Evolutionary conservation across 2,797 vertebrate species (phyloP).

Genomic region (Buceros bicornis): DNA sequence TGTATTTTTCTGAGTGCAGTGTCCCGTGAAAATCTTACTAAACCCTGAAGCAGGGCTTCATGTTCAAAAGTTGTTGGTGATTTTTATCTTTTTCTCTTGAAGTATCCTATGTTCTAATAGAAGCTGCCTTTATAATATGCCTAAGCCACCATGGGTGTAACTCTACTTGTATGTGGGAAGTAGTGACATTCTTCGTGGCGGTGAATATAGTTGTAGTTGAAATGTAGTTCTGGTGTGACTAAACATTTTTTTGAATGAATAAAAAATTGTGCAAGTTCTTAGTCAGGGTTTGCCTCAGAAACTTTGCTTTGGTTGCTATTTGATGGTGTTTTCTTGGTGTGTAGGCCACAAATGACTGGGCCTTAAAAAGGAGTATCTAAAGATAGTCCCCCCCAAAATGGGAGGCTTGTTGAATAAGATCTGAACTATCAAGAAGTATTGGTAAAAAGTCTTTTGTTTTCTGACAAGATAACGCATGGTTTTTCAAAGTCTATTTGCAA

Average conservation of each 20-base stretch:
- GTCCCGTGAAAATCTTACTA: neutral
- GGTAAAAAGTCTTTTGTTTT: conserved; percentile 24
- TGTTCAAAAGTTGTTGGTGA: neutral
- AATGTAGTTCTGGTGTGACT: neutral
- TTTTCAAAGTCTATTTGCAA: neutral
- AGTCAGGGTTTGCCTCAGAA: neutral
- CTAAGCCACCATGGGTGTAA: neutral
- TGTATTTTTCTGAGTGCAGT: neutral
- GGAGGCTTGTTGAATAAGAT: neutral
- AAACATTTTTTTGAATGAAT: neutral
- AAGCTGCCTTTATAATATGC: neutral
- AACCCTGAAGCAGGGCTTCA: neutral
- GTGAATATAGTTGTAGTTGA: neutral
- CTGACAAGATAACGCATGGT: conserved; percentile 31
- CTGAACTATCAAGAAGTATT: conserved; percentile 24
- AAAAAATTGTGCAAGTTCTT: neutral
- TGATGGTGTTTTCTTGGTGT: neutral
- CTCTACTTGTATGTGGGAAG: neutral
- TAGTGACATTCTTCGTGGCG: neutral
- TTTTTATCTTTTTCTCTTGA: too few relatives aligned
- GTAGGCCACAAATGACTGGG: neutral
- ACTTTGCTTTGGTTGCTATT: neutral
- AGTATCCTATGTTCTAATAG: neutral
- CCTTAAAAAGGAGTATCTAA: neutral
- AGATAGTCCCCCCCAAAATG: neutral